These are phyloP conservation scores for Diprion similis DNA, from an alignment of 1,140 invertebrate species.

Conservation along the genomic window DNA sequence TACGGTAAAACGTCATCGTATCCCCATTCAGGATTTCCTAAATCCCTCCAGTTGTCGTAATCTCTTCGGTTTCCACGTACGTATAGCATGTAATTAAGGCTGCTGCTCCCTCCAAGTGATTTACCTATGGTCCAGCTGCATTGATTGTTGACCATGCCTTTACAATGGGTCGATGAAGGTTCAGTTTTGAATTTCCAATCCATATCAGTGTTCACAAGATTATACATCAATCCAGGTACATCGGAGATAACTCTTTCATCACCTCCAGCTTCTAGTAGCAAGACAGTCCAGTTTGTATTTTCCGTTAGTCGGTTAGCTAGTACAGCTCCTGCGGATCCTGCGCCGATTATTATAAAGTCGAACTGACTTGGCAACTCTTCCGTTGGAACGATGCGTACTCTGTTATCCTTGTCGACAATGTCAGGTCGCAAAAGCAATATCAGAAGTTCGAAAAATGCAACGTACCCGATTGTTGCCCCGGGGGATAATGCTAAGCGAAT, in stretches of 20 bases:
- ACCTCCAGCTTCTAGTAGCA: conserved; percentile 77
- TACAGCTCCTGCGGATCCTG: conserved; percentile 80
- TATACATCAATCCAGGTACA: conserved; percentile 75
- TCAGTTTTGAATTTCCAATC: conserved; percentile 82
- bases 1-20: conserved; percentile 64
- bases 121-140: conserved; percentile 48
- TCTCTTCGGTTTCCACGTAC: conserved; percentile 64
- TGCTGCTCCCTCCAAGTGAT: conserved; percentile 66
- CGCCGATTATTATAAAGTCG: conserved; percentile 79
- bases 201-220: conserved; percentile 71
- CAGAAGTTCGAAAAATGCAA: conserved; percentile 66
- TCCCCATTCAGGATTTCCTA: conserved; percentile 63
- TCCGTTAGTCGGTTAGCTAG: conserved; percentile 76
- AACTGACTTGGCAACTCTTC: conserved; percentile 65
- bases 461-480: conserved; percentile 66
- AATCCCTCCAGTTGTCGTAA: conserved; percentile 62
- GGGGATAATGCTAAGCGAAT: conserved; percentile 29
- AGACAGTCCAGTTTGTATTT: conserved; percentile 69
- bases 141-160: conserved; percentile 44
- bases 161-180: conserved; percentile 68
- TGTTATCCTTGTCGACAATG: conserved; percentile 67
- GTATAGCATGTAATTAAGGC: conserved; percentile 70
- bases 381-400: conserved; percentile 61
- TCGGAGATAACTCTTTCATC: conserved; percentile 78
- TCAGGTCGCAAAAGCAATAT: conserved; percentile 69